Evolutionary conservation across 2,888 invertebrate species (phyloP).

Genomic region (Ophion costatus): DNA sequence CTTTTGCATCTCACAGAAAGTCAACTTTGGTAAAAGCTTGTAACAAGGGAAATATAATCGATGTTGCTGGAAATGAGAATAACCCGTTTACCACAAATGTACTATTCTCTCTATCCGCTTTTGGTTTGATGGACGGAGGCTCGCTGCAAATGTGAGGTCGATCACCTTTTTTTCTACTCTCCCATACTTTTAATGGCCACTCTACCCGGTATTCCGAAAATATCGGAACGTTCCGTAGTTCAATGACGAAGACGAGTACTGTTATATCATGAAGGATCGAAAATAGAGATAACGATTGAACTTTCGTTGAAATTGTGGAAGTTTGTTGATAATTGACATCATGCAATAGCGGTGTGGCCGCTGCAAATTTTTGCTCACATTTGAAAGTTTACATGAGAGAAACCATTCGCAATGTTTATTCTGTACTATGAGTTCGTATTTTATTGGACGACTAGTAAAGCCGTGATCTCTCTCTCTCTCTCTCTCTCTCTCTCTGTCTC

Average conservation of each 20-base stretch:
- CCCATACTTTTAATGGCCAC: background rate
- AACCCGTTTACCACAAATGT: too few species aligned
- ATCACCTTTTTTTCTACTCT: background rate
- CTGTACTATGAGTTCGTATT: conserved; percentile 3
- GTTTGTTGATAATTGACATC: background rate
- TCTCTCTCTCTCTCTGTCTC: background rate
- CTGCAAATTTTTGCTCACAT: background rate
- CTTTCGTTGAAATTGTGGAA: background rate
- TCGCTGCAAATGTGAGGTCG: background rate
- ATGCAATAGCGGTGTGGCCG: background rate
- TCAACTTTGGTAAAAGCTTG: too few species aligned
- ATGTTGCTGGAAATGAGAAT: too few species aligned
- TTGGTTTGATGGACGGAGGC: background rate
- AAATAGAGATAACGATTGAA: too few species aligned
- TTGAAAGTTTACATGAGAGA: conserved; percentile 19
- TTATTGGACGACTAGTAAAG: background rate
- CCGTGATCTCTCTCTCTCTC: background rate
- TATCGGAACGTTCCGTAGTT: too few species aligned
- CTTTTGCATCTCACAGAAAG: too few species aligned
- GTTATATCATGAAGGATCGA: too few species aligned
- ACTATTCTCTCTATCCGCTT: background rate
- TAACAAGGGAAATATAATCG: too few species aligned
- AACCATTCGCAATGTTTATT: conserved; percentile 25
- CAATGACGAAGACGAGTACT: too few species aligned
- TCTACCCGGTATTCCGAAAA: background rate